Conservation (phyloP, 1,140 invertebrate species). For the Lepidurus arcticus region DNA sequence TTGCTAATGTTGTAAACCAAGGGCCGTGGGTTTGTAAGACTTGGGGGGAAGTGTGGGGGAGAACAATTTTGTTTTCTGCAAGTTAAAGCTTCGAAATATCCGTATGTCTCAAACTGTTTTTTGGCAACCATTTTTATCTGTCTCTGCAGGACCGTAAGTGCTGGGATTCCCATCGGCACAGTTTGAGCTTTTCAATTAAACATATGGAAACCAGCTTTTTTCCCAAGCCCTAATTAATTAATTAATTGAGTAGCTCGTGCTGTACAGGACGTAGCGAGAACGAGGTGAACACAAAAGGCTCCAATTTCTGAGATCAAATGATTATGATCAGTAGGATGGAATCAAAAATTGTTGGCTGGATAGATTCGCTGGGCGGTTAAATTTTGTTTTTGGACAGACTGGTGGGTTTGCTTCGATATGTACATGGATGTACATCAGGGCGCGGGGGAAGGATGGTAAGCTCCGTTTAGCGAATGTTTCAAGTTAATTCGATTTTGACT, state of each 20-base stretch:
- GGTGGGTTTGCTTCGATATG: neutral
- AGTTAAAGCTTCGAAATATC: neutral
- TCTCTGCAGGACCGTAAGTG: neutral
- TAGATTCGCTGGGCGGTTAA: conserved; percentile 11
- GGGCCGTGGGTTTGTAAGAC: neutral
- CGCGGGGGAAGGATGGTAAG: neutral
- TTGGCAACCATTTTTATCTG: neutral
- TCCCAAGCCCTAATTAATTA: too few relatives aligned
- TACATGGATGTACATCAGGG: neutral
- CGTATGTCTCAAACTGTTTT: neutral
- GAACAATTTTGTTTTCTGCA: neutral
- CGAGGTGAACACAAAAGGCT: neutral
- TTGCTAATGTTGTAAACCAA: neutral
- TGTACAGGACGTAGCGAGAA: neutral
- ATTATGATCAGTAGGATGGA: neutral
- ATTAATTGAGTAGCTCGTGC: too few relatives aligned
- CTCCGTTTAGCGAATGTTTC: neutral
- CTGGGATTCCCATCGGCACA: neutral
- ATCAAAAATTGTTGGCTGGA: neutral
- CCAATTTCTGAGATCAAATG: neutral
- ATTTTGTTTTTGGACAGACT: neutral
- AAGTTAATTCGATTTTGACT: neutral
- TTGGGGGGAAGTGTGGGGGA: neutral
- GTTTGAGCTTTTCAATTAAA: neutral
- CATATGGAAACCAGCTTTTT: neutral